These are phyloP conservation scores for Charanyca ferruginea DNA, from an alignment of 2,888 invertebrate species.

Conservation along the genomic window DNA sequence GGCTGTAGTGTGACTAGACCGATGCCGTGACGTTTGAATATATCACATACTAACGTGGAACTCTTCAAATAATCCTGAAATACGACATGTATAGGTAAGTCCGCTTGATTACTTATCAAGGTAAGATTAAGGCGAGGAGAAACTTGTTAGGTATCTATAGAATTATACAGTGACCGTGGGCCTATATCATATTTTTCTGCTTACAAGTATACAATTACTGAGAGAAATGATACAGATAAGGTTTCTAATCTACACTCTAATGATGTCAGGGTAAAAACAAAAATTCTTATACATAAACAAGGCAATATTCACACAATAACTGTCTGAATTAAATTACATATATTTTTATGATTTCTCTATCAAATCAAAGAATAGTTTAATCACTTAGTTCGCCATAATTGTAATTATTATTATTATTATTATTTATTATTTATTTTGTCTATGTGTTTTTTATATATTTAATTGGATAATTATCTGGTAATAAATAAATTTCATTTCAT, in stretches of 20 bases:
- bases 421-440: no score
- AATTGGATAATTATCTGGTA: no score
- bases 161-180: slow-evolving; percentile 2
- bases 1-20: slow-evolving; percentile 97
- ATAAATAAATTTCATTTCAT: no score
- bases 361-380: no score
- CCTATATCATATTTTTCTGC: slow-evolving; percentile 3
- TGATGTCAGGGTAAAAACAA: slow-evolving; percentile 36
- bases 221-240: neutral
- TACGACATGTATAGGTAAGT: slow-evolving; percentile 13
- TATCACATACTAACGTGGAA: slow-evolving; percentile 92
- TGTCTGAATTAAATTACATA: slow-evolving; percentile 21
- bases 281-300: slow-evolving; percentile 4
- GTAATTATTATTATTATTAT: no score
- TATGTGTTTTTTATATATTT: no score
- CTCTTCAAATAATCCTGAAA: slow-evolving; percentile 83
- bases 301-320: slow-evolving; percentile 33
- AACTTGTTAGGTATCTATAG: slow-evolving; percentile 11
- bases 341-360: slow-evolving; percentile 31
- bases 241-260: slow-evolving; percentile 3
- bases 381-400: no score
- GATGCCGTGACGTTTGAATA: slow-evolving; percentile 95
- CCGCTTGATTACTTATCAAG: neutral
- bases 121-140: slow-evolving; percentile 14
- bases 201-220: neutral